Percentiles rank a stretch among this genome's conserved stretches.
Evolutionary conservation across 1,140 invertebrate species (phyloP).

Genomic region (Papilio machaon): DNA sequence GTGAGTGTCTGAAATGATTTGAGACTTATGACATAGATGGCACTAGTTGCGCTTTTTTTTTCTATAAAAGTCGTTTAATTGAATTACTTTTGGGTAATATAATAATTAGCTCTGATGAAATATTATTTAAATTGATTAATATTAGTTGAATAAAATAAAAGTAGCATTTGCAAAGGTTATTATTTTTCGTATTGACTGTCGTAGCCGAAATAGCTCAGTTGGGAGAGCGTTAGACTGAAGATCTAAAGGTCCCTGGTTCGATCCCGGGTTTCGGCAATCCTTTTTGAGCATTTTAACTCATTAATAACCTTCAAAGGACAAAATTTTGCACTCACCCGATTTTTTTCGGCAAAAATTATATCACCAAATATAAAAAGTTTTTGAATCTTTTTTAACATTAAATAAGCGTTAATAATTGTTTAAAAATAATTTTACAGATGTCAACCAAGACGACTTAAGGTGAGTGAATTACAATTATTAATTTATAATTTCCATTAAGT

Average conservation of each 20-base stretch:
- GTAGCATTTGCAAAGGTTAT: not conserved
- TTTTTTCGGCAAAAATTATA: not conserved
- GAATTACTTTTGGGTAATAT: no score
- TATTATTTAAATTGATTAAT: not conserved
- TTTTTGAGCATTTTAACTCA: slow-evolving; percentile 43
- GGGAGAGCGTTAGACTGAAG: slow-evolving; percentile 84
- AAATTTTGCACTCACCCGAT: no score
- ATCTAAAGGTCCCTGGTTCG: slow-evolving; percentile 84
- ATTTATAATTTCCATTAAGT: not conserved
- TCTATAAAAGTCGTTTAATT: no score
- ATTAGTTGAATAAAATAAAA: not conserved
- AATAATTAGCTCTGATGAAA: no score
- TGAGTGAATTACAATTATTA: not conserved
- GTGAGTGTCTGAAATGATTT: no score
- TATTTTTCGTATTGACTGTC: slow-evolving; percentile 8
- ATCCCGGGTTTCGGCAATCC: slow-evolving; percentile 82
- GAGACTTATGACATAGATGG: no score
- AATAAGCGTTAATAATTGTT: no score
- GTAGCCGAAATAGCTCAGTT: slow-evolving; percentile 84
- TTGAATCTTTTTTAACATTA: no score
- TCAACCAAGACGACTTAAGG: not conserved
- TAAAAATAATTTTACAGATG: slow-evolving; percentile 13
- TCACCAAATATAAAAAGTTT: no score
- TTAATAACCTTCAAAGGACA: not conserved
- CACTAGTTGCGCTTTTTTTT: no score